Evolutionary conservation across 1,140 invertebrate genomes (phyloP).

Genomic region (Euwallacea similis): DNA sequence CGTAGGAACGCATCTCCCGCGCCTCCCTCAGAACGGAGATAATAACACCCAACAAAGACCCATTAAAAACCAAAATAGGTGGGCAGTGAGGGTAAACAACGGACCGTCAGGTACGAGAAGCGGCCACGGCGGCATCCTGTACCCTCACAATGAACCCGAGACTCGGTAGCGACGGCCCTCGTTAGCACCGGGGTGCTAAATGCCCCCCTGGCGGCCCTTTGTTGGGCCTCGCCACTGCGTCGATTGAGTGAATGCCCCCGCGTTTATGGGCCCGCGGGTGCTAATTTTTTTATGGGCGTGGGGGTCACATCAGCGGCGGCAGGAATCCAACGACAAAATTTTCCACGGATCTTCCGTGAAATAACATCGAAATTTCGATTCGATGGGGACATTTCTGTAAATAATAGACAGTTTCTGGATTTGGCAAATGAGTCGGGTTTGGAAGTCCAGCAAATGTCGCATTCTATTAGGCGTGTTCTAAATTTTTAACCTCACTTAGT

Average conservation of each 20-base stretch:
- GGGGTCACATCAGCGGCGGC: neutral
- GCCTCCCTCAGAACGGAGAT: no score
- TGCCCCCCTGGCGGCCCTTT: conserved; percentile 13
- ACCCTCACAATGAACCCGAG: conserved; percentile 25
- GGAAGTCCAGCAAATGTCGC: no score
- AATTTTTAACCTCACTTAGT: no score
- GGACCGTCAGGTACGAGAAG: neutral
- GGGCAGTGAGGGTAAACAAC: conserved; percentile 12
- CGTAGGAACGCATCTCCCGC: no score
- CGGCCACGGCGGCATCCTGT: conserved; percentile 11
- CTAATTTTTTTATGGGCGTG: conserved; percentile 21
- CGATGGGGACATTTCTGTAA: no score
- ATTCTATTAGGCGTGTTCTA: no score
- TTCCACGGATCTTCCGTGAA: no score
- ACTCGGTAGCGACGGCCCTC: conserved; percentile 33
- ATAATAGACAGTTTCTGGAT: no score
- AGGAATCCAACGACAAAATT: neutral
- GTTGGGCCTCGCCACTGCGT: conserved; percentile 10
- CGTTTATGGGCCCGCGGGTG: conserved; percentile 24
- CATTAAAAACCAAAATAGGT: conserved; percentile 24
- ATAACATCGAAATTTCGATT: no score
- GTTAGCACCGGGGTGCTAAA: conserved; percentile 37
- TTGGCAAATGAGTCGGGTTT: no score
- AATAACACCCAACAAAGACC: conserved; percentile 16
- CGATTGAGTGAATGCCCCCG: conserved; percentile 2